Evolutionary conservation across 1,140 invertebrate species (phyloP).

Genomic region (Plectrocnemia conspersa): DNA sequence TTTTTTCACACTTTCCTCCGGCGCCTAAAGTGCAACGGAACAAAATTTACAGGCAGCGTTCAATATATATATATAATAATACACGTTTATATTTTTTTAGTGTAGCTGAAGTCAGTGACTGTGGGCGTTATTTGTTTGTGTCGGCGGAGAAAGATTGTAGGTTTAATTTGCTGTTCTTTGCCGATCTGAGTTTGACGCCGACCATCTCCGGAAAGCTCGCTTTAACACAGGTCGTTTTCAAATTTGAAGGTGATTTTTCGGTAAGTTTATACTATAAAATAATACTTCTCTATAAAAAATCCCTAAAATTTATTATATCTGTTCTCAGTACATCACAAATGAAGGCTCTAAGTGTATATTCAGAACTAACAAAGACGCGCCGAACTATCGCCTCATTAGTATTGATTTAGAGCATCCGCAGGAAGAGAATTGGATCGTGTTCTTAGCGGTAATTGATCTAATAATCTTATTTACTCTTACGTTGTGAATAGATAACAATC

Average conservation of each 20-base stretch:
- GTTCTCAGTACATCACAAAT: slow-evolving; percentile 85
- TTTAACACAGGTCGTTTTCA: slow-evolving; percentile 74
- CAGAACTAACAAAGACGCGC: slow-evolving; percentile 89
- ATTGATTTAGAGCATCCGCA: slow-evolving; percentile 81
- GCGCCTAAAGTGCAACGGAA: no score
- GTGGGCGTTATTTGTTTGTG: slow-evolving; percentile 84
- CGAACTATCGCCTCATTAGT: slow-evolving; percentile 82
- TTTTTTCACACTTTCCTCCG: not conserved
- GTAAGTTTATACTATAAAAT: slow-evolving; percentile 60
- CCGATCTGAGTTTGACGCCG: slow-evolving; percentile 60
- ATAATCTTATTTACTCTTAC: slow-evolving; percentile 6
- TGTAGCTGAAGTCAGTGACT: slow-evolving; percentile 78
- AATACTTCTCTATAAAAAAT: no score
- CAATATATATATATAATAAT: no score
- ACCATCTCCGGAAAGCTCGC: slow-evolving; percentile 60
- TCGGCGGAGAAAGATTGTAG: slow-evolving; percentile 77
- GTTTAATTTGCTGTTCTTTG: slow-evolving; percentile 83
- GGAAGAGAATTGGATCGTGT: slow-evolving; percentile 75
- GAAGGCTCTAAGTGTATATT: slow-evolving; percentile 79
- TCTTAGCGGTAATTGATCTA: slow-evolving; percentile 58
- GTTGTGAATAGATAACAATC: not conserved
- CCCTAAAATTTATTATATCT: no score
- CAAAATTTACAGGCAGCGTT: no score
- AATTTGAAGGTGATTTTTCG: slow-evolving; percentile 93
- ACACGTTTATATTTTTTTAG: slow-evolving; percentile 56